Evolutionary conservation across 2,797 vertebrate genomes (phyloP), one percentile per base, ranked within the genome.

Genomic region (Danio jaintianensis): DNA sequence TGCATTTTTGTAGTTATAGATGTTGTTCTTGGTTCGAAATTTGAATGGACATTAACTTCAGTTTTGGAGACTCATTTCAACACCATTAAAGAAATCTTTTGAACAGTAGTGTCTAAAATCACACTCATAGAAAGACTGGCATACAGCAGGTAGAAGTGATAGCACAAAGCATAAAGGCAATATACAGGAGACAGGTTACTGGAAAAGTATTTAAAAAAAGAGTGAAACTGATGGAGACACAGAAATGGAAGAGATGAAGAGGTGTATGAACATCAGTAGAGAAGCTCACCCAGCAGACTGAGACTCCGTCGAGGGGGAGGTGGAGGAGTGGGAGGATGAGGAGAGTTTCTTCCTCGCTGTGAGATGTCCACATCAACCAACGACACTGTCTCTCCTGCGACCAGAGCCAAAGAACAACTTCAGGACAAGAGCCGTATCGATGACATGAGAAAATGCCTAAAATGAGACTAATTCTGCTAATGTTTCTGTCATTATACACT

Each of bases 291-390:
- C 88, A 99, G 88, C 83, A 99, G 94, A 88, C 97, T 99, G 94
- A 99, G 97, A 90, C 97, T 98, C 83, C 97, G 92, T 43, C 97
- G 95, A 0, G 97, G 97, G 16, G 97, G 97, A 63, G 96, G 96
- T 0, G 97, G 96, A 0, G 97, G 97, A 10, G 97, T 98, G 53
- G 97, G 97, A 13, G 97, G 96, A 71, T 97, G 97, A 22, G 96
- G 95, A 63, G 96, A 97, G 87, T 92, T 95, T 38, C 93, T 92
- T 53, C 95, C 96, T 89, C 94, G 93, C 85, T 95, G 96, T 11
- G 97, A 99, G 90, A 99, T 97, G 87, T 99, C 97, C 93, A 99
- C 96, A 2, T 98, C 97, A 92, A 98, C 94, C 86, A 98, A 93
- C 1, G 97, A 98, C 75, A 98, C 97, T 0, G 97, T 99, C 88